Evolutionary conservation across 2,797 vertebrate species (phyloP), one percentile per base, ranked within the genome.

Genomic region (Lerista edwardsae): DNA sequence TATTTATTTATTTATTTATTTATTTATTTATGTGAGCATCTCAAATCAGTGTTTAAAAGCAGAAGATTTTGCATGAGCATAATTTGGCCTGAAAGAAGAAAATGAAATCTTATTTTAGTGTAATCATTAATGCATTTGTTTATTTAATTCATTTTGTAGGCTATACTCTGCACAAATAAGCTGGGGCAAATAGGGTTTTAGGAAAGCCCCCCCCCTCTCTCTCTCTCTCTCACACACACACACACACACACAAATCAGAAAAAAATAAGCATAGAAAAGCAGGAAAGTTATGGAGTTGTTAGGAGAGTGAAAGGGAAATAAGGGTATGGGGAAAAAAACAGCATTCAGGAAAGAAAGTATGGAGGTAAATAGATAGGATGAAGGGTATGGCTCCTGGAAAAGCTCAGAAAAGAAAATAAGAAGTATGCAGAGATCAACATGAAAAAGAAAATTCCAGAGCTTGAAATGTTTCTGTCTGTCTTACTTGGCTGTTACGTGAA

Each of bases 391-490:
- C 1, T 74, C 75, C 78, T 73, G 72, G 67, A 44, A 62, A 67
- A 71, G n/a, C 4, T 27, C 31, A 74, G 59, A 55, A 29, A 76
- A 29, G 17, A 80, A 59, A 41, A 34, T 23, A 44, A 23, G 2
- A 64, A n/a, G n/a, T 12, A 39, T 9, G 41, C 8, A 47, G 62
- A 25, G 15, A 25, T 62, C 34, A 39, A 47, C 61, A 78, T 25
- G 41, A 71, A 73, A 84, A 84, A 88, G 44, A 83, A 83, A 88
- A 88, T 64, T 41, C 14, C 1, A 17, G 31, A 84, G 76, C 1
- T 39, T 47, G 57, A 64, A 34, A 64, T 64, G n/a, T 27, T 31
- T 67, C 15, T n/a, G 12, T 9, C 47, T 19, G 6, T 11, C 34
- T 75, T n/a, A 67, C 27, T 75, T 83, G 17, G n/a, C 31, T 29